Percentiles rank a stretch among this genome's conserved stretches.
Conservation (phyloP, 2,113 vertebrate species). For the Phalacrocorax aristotelis region DNA sequence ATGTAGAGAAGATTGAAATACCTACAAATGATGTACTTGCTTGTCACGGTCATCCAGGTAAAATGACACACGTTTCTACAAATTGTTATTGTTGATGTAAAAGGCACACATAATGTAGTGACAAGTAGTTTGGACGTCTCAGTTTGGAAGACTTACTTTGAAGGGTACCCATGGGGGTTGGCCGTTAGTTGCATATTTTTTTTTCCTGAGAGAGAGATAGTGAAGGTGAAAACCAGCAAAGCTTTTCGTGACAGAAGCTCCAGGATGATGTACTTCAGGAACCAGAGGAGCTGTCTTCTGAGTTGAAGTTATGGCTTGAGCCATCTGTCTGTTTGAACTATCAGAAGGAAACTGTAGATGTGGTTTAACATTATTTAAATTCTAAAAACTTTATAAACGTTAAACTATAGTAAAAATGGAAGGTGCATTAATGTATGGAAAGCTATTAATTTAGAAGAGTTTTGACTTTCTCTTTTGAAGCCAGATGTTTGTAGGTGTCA, state of each 20-base stretch:
- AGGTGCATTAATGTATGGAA: background rate
- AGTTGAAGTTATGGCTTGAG: background rate
- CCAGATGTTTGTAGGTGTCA: constrained; percentile 59
- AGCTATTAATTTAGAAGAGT: constrained; percentile 22
- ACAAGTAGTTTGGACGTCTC: background rate
- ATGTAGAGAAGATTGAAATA: constrained; percentile 2
- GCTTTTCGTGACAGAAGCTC: background rate
- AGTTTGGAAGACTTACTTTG: background rate
- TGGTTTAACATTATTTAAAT: background rate
- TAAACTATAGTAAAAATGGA: background rate
- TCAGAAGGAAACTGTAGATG: background rate
- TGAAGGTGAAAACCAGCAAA: background rate
- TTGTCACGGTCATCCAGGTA: background rate
- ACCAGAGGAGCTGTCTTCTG: background rate
- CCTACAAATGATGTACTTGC: background rate
- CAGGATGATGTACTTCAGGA: background rate
- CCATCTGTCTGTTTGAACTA: constrained; percentile 22
- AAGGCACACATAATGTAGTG: background rate
- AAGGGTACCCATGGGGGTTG: background rate
- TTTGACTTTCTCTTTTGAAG: background rate
- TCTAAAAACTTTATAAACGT: background rate
- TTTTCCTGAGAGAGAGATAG: background rate
- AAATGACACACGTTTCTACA: background rate
- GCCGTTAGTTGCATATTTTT: background rate
- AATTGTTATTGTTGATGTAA: background rate